Base-by-base conservation (phyloP, 2,113 vertebrate species). In the Misgurnus mizolepis region DNA sequence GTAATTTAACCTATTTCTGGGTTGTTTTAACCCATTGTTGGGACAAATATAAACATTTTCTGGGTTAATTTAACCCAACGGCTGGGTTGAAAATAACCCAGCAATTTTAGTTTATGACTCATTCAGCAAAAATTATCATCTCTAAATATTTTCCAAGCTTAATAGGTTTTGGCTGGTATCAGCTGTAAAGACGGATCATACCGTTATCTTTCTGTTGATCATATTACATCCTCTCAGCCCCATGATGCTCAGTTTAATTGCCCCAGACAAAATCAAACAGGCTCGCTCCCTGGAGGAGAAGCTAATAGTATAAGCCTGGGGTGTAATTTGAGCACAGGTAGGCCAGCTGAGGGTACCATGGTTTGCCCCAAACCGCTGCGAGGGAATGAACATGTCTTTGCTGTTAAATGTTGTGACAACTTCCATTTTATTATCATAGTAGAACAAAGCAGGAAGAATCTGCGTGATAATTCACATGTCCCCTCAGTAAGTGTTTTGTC, bases 361-460 rank as follows among this genome's bases (percentile, higher is more conserved):
- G 70, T 78, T 77, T 39, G 58, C 83, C 50, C 65, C 12, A 55
- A 82, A 67, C n/a, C 66, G 7, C 43, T 75, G 79, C 78, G 88
- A 85, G 84, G 90, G 56, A 92, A 91, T 87, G 81, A 72, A 89
- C 78, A 86, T 92, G 88, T 92, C 87, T 62, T 34, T 56, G 67
- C 45, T 4, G 47, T 90, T 87, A 94, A 93, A 90, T 90, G 89
- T 89, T 80, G 78, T 74, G 75, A 61, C 71, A 80, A 78, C 79
- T 88, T 89, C 87, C 79, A 91, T 90, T 93, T 91, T 89, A 93
- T 91, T 90, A 89, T 88, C 60, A 58, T 88, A 73, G 81, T 79
- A 83, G 85, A 90, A 88, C 64, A 87, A 87, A 91, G 75, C 81
- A 53, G 39, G 67, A 76, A 75, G 86, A 82, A 43, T 40, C 53